Conservation (phyloP, 2,797 vertebrate genomes). For the Ptychobarbus kaznakovi region DNA sequence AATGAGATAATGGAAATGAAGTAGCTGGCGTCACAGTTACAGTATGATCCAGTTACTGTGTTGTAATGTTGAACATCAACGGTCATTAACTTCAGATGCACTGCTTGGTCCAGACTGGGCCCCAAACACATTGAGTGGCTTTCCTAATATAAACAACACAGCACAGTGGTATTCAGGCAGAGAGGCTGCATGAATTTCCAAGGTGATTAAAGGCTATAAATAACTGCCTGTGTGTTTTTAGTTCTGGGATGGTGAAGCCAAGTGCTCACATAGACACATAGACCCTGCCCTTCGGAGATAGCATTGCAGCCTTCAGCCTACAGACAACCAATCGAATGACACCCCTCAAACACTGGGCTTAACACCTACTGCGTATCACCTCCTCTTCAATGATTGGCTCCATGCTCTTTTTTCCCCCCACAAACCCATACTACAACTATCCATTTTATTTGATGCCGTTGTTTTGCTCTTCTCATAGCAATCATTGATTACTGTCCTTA, state of each 20-base stretch:
- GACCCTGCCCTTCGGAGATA: slow-evolving; percentile 64
- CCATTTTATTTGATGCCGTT: slow-evolving; percentile 16
- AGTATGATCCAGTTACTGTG: background rate
- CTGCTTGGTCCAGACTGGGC: slow-evolving; percentile 11
- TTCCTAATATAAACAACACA: slow-evolving; percentile 75
- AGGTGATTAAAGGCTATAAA: slow-evolving; percentile 82
- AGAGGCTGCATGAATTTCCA: slow-evolving; percentile 78
- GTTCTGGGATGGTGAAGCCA: slow-evolving; percentile 61
- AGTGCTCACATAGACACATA: slow-evolving; percentile 55
- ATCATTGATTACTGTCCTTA: slow-evolving; percentile 28
- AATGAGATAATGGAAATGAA: background rate
- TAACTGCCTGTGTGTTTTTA: slow-evolving; percentile 71
- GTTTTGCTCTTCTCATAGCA: background rate
- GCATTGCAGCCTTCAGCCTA: slow-evolving; percentile 63
- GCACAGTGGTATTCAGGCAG: slow-evolving; percentile 75
- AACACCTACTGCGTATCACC: slow-evolving; percentile 61
- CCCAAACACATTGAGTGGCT: slow-evolving; percentile 38
- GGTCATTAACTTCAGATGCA: slow-evolving; percentile 3
- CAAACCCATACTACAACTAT: background rate
- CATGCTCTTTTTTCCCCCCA: slow-evolving; percentile 20
- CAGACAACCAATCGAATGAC: slow-evolving; percentile 72
- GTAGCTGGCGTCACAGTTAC: background rate
- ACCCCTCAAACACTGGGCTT: slow-evolving; percentile 72
- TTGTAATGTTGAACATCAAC: background rate
- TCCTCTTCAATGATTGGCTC: slow-evolving; percentile 61